These are phyloP conservation scores for Epistrophe grossulariae DNA, from an alignment of 2,888 invertebrate genomes.

Conservation along the genomic window DNA sequence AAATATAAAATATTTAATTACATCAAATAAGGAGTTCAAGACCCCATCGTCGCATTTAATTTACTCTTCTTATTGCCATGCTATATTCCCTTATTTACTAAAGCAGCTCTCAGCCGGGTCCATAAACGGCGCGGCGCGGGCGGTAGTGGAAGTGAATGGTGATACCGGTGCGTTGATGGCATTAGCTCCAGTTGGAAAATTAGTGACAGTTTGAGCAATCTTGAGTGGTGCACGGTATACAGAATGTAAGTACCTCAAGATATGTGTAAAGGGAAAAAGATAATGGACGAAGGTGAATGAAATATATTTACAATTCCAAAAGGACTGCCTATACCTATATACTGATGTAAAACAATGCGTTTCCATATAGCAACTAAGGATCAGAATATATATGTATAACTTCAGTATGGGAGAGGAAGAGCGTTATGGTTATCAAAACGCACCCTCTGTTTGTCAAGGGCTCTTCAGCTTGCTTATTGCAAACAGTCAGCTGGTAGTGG, in stretches of 20 bases:
- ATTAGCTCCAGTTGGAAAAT: slow-evolving; percentile 41
- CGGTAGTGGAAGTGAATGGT: background rate
- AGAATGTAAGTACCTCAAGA: background rate
- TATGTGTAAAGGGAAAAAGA: background rate
- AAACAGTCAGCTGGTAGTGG: slow-evolving; percentile 46
- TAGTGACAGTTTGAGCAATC: slow-evolving; percentile 74
- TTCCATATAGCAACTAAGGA: background rate
- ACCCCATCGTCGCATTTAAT: slow-evolving; percentile 68
- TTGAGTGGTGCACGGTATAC: slow-evolving; percentile 46
- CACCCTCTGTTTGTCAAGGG: slow-evolving; percentile 35
- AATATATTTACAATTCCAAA: slow-evolving; percentile 66
- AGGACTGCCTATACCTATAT: slow-evolving; percentile 24
- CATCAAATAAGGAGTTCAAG: slow-evolving; percentile 73
- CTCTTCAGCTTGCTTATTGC: slow-evolving; percentile 66
- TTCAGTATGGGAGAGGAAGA: background rate
- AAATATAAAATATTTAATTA: slow-evolving; percentile 75
- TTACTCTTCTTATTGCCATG: slow-evolving; percentile 47
- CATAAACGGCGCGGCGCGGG: background rate
- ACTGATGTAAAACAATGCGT: slow-evolving; percentile 56
- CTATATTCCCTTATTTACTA: slow-evolving; percentile 57
- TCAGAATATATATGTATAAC: background rate
- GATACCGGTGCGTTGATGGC: background rate
- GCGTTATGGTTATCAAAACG: slow-evolving; percentile 60
- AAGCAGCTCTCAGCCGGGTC: slow-evolving; percentile 54
- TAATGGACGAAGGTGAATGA: slow-evolving; percentile 38